These are phyloP conservation scores for Labroides dimidiatus DNA, from an alignment of 2,797 vertebrate genomes.

Conservation along the genomic window DNA sequence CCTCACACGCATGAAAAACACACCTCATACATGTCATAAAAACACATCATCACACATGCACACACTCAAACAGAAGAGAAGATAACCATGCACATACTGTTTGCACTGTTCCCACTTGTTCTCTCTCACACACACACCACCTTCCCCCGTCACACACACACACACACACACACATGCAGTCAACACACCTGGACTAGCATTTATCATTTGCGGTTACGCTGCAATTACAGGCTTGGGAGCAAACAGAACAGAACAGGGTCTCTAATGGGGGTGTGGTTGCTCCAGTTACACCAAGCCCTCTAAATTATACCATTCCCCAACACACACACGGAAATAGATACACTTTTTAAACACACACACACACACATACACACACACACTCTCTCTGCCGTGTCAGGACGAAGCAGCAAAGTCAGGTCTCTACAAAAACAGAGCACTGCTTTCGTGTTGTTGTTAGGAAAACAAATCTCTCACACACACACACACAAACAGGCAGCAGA, in stretches of 20 bases:
- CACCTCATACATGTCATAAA: background rate
- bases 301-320: conserved; percentile 24
- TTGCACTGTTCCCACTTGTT: background rate
- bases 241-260: conserved; percentile 42
- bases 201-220: conserved; percentile 73
- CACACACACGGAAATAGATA: background rate
- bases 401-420: background rate
- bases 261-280: conserved; percentile 58
- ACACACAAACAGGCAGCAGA: background rate
- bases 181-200: conserved; percentile 75
- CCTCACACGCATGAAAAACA: background rate
- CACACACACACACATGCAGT: conserved; percentile 15
- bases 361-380: background rate
- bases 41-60: background rate
- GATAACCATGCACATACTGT: background rate
- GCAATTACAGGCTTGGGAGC: conserved; percentile 73
- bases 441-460: conserved; percentile 1
- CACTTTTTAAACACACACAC: background rate
- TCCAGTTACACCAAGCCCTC: conserved; percentile 49
- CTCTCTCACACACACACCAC: conserved; percentile 15
- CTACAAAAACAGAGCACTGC: background rate
- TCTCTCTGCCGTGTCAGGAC: conserved; percentile 5
- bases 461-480: conserved; percentile 2
- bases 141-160: conserved; percentile 6
- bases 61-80: background rate